Conservation (phyloP, 64 coral and sea anemone genomes). For the Actinia tenebrosa region DNA sequence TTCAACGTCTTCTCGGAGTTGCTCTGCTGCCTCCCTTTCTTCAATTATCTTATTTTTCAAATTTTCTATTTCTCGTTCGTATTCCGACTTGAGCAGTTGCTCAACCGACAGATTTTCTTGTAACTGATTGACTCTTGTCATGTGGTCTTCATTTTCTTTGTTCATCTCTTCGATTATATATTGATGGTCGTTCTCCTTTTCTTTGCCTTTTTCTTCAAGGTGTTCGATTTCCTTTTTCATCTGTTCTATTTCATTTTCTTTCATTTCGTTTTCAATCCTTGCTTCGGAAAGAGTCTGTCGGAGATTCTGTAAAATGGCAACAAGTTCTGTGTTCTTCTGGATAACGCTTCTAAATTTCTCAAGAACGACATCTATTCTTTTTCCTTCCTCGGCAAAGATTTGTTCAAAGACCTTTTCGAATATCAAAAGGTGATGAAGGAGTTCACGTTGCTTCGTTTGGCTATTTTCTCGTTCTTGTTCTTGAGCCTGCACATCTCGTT, state of each 20-base stretch:
- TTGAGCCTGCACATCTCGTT: neutral
- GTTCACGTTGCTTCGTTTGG: neutral
- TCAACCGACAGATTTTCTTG: constrained; percentile 52
- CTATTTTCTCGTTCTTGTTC: neutral
- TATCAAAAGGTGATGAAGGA: constrained; percentile 34
- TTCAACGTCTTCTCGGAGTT: constrained; percentile 22
- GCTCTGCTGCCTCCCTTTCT: constrained; percentile 27
- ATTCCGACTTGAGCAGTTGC: constrained; percentile 52
- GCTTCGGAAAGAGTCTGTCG: constrained; percentile 22
- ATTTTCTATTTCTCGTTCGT: constrained; percentile 42
- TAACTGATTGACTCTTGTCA: constrained; percentile 30
- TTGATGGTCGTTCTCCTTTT: constrained; percentile 38
- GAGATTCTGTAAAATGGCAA: constrained; percentile 22
- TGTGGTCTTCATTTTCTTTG: constrained; percentile 13
- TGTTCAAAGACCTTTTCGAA: constrained; percentile 54
- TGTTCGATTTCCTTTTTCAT: constrained; percentile 56
- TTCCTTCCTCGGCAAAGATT: constrained; percentile 45
- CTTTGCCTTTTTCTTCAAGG: constrained; percentile 18
- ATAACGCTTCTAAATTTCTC: constrained; percentile 47
- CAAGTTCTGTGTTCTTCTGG: constrained; percentile 52
- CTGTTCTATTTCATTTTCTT: constrained; percentile 12
- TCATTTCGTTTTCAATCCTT: constrained; percentile 32
- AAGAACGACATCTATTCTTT: constrained; percentile 38
- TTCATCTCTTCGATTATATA: constrained; percentile 1
- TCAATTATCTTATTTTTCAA: constrained; percentile 34